These are phyloP conservation scores for Peucedramus taeniatus DNA, from an alignment of 2,113 vertebrate species.

Conservation along the genomic window DNA sequence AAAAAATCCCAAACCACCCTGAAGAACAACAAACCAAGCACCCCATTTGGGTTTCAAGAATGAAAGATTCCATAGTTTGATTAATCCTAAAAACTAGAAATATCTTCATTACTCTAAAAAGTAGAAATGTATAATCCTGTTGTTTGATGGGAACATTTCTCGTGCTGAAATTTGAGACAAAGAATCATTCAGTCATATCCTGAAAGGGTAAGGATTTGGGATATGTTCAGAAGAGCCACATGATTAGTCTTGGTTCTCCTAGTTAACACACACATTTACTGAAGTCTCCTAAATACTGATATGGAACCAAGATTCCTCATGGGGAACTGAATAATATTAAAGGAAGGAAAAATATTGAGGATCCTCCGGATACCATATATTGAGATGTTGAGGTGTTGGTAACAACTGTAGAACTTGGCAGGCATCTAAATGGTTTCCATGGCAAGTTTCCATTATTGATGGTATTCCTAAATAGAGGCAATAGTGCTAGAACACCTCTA, in stretches of 20 bases:
- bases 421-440: not conserved
- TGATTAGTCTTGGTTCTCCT: not conserved
- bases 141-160: not conserved
- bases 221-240: not conserved
- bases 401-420: not conserved
- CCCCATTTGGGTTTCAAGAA: not conserved
- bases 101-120: not conserved
- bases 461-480: not conserved
- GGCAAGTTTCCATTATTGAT: not conserved
- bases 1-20: not conserved
- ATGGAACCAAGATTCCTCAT: not conserved
- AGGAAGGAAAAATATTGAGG: not conserved
- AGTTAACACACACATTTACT: accelerated
- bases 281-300: not conserved
- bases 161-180: not conserved
- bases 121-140: not conserved
- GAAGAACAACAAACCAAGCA: not conserved
- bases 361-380: not conserved
- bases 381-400: not conserved
- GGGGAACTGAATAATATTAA: not conserved
- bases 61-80: not conserved
- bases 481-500: not conserved
- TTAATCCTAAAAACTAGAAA: not conserved
- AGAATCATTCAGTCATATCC: not conserved
- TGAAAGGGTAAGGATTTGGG: not conserved